Evolutionary conservation across 2,113 vertebrate genomes (phyloP).

Genomic region (Malurus alboscapulatus): DNA sequence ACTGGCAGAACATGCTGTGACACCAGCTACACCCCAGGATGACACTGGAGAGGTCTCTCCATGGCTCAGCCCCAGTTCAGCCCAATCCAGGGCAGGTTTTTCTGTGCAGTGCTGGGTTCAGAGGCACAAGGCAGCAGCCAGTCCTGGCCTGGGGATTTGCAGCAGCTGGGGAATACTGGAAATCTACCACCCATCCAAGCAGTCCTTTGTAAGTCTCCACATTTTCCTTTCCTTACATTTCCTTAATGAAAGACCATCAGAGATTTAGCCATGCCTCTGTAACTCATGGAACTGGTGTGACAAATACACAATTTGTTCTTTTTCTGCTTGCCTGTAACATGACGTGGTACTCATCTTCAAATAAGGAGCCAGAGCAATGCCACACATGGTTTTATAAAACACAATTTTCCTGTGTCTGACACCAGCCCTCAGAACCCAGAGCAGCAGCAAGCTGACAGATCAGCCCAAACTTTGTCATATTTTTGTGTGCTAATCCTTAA

Average conservation of each 20-base stretch:
- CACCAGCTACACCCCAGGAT: not conserved
- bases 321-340: not conserved
- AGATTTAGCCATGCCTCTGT: not conserved
- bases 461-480: not conserved
- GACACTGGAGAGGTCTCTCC: not conserved
- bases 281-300: not conserved
- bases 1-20: fast-evolving
- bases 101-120: not conserved
- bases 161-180: not conserved
- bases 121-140: not conserved
- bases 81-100: not conserved
- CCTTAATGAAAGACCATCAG: not conserved
- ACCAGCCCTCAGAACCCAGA: not conserved
- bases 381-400: not conserved
- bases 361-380: not conserved
- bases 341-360: not conserved
- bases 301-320: not conserved
- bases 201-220: not conserved
- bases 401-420: not conserved
- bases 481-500: not conserved
- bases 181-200: not conserved
- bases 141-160: not conserved
- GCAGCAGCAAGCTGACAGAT: not conserved
- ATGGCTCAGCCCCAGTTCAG: fast-evolving
- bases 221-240: no score